phyloP scores from a whole-genome alignment of 2,888 invertebrate genomes.

The Quadroppia sp. region DNA sequence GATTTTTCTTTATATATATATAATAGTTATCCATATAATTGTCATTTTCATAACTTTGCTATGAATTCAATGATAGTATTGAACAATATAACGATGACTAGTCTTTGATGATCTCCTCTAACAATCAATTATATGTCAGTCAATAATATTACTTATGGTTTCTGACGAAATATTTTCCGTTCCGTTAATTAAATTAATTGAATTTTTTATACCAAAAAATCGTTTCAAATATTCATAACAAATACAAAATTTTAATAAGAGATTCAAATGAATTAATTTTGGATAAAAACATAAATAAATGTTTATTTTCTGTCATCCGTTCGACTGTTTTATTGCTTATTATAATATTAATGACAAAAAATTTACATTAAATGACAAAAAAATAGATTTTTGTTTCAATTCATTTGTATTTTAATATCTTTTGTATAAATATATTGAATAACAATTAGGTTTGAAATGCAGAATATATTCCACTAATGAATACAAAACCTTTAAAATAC shows the following conservation, averaged over 20 bases:
- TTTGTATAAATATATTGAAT: not conserved
- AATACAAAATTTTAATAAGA: not conserved
- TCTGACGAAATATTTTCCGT: not conserved
- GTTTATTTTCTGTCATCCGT: not conserved
- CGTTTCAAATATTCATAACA: not conserved
- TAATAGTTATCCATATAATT: conserved; percentile 17
- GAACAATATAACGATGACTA: conserved; percentile 27
- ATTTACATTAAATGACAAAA: not conserved
- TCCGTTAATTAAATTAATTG: conserved; percentile 9
- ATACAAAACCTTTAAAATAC: no score
- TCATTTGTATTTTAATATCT: not conserved
- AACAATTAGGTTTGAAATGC: not conserved
- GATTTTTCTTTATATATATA: conserved; percentile 2
- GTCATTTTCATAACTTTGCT: conserved; percentile 25
- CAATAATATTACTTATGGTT: conserved; percentile 5
- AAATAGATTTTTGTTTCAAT: not conserved
- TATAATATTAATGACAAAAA: not conserved
- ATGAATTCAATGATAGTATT: not conserved
- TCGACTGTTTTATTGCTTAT: not conserved
- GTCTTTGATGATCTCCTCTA: conserved; percentile 6
- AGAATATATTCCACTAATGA: no score
- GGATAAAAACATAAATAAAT: not conserved
- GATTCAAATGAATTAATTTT: not conserved
- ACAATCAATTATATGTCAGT: conserved; percentile 8
- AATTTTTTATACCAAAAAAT: not conserved